Base-by-base conservation (phyloP, 2,113 vertebrate species). In the Pitta sordida region DNA sequence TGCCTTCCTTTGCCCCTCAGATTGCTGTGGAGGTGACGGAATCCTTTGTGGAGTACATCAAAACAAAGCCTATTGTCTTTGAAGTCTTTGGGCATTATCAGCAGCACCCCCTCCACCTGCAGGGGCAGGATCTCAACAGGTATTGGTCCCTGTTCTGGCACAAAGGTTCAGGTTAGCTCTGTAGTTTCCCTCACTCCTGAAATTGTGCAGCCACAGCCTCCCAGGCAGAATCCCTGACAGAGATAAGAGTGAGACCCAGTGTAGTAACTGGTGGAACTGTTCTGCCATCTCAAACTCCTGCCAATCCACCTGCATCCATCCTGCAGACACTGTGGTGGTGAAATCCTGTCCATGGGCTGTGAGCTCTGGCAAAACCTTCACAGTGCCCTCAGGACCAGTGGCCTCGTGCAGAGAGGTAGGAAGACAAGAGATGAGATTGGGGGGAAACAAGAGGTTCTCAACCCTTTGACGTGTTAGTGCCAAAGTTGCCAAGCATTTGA, bases 41-140 rank as follows among this genome's bases (percentile, higher is more conserved):
- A 92, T 99, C 99, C 0, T 99, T 99, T 94, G 98, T 99, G 65
- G 99, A 99, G 53, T 99, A 99, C 88, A 99, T 99, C 96, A 99
- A 98, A 98, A 98, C 96, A 74, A 99, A 99, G 58, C 99, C 99
- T 4, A 98, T 99, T 21, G 99, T 99, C 65, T 99, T 99, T 95
- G 99, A 99, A 94, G 99, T 99, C 83, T 99, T 99, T 44, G 99
- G 99, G 3, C 99, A 99, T 96, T 99, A 99, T 87, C 99, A 99
- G 96, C 99, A 99, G 94, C 98, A 99, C 76, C 99, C 99, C 9
- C 98, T 98, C 55, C 98, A 99, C 79, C 93, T 97, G 49, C 99
- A 99, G 48, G 99, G 98, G 29, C 99, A 99, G 95, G 99, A 99
- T 67, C 96, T 99, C 63, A 98, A 95, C 97, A 99, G 99, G 99